These are phyloP conservation scores for Lasioglossum marginatum DNA, from an alignment of 2,888 invertebrate genomes.

Conservation along the genomic window DNA sequence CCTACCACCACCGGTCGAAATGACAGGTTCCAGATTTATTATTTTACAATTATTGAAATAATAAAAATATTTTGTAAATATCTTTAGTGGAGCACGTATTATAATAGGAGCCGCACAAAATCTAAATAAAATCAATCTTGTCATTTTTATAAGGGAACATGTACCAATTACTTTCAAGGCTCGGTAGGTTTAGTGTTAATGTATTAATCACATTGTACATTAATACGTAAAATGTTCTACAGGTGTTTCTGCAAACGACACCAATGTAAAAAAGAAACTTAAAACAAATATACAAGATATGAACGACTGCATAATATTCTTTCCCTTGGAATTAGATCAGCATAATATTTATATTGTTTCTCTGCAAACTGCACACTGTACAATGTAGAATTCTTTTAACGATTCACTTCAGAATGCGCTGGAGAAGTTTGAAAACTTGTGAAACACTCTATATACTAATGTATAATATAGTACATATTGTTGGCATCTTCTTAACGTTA, in stretches of 20 bases:
- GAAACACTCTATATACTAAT: background rate
- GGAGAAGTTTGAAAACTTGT: background rate
- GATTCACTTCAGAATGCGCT: background rate
- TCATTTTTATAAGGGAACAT: too few relatives aligned
- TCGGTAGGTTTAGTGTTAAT: too few relatives aligned
- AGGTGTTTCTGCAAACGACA: background rate
- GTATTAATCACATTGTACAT: background rate
- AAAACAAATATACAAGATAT: background rate
- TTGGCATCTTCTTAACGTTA: background rate
- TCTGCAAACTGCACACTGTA: background rate
- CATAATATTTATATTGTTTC: background rate
- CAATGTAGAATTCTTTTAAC: background rate
- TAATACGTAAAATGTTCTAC: too few relatives aligned
- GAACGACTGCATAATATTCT: too few relatives aligned
- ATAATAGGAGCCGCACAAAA: too few relatives aligned
- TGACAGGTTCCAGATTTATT: too few relatives aligned
- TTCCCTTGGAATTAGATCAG: background rate
- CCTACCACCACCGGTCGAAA: too few relatives aligned
- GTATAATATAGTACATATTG: background rate
- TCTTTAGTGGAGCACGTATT: too few relatives aligned
- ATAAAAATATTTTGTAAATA: too few relatives aligned
- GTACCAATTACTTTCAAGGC: too few relatives aligned
- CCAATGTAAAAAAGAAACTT: background rate
- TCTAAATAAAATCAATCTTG: too few relatives aligned
- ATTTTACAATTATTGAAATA: too few relatives aligned